phyloP scores from a whole-genome alignment of 2,888 invertebrate genomes.

The Eupithecia subumbrata region DNA sequence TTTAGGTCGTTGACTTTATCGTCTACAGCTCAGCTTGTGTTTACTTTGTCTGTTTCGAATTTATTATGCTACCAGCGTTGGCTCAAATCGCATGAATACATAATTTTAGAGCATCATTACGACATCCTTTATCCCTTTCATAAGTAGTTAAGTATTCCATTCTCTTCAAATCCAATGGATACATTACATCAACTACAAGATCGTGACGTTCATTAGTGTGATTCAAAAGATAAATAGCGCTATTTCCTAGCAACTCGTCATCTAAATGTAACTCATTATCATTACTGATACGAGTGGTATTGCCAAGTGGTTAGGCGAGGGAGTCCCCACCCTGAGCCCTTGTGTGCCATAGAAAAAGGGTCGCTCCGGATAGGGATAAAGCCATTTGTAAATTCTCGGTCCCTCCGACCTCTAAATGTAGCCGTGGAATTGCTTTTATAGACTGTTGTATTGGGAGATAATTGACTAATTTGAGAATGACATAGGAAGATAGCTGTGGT shows the following conservation, averaged over 20 bases:
- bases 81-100: not conserved
- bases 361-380: constrained; percentile 37
- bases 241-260: constrained; percentile 22
- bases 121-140: not conserved
- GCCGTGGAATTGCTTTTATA: constrained; percentile 32
- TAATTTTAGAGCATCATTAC: not conserved
- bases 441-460: constrained; percentile 22
- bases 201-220: not conserved
- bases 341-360: constrained; percentile 28
- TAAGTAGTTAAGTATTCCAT: not conserved
- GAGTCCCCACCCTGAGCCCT: constrained; percentile 28
- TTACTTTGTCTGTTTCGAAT: constrained; percentile 2
- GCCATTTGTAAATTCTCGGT: constrained; percentile 33
- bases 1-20: constrained; percentile 63
- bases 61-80: not conserved
- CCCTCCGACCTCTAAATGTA: constrained; percentile 18
- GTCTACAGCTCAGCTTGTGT: constrained; percentile 22
- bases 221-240: constrained; percentile 7
- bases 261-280: constrained; percentile 32
- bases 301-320: constrained; percentile 26
- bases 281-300: constrained; percentile 21
- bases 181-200: not conserved
- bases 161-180: not conserved
- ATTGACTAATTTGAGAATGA: constrained; percentile 4
- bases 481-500: not conserved